Evolutionary conservation across 2,797 vertebrate species (phyloP).

Genomic region (Protonibea diacanthus): DNA sequence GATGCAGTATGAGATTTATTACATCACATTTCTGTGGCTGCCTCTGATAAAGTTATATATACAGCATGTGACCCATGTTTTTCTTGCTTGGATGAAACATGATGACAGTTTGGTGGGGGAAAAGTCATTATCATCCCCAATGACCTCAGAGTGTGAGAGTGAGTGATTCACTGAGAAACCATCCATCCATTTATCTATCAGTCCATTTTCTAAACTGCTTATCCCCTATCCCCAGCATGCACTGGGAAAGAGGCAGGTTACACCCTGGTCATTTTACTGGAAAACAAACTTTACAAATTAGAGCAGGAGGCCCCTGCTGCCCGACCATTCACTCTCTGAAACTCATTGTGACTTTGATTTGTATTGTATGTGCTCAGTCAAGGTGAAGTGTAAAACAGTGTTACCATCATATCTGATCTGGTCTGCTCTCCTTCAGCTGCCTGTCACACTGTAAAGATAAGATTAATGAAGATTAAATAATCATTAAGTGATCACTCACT

Average conservation of each 20-base stretch:
- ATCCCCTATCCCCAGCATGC: conserved; percentile 30
- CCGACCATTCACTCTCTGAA: conserved; percentile 19
- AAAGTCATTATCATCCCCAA: neutral
- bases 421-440: neutral
- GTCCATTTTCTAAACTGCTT: conserved; percentile 12
- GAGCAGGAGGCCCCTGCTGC: conserved; percentile 35
- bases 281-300: conserved; percentile 53
- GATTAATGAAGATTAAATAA: neutral
- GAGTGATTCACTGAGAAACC: conserved; percentile 7
- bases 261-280: conserved; percentile 17
- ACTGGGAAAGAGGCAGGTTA: neutral
- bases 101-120: neutral
- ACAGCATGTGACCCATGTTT: neutral
- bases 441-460: conserved; percentile 7
- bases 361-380: conserved; percentile 50
- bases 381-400: conserved; percentile 28
- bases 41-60: neutral
- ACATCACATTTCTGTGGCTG: neutral
- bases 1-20: neutral
- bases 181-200: conserved; percentile 7
- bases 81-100: neutral
- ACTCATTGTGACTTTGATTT: conserved; percentile 33
- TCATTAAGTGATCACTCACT: neutral
- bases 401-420: conserved; percentile 14
- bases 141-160: conserved; percentile 13